These are phyloP conservation scores for Crambe crambe DNA, from an alignment of 37 sponge, comb jelly and placozoan genomes.

Conservation along the genomic window DNA sequence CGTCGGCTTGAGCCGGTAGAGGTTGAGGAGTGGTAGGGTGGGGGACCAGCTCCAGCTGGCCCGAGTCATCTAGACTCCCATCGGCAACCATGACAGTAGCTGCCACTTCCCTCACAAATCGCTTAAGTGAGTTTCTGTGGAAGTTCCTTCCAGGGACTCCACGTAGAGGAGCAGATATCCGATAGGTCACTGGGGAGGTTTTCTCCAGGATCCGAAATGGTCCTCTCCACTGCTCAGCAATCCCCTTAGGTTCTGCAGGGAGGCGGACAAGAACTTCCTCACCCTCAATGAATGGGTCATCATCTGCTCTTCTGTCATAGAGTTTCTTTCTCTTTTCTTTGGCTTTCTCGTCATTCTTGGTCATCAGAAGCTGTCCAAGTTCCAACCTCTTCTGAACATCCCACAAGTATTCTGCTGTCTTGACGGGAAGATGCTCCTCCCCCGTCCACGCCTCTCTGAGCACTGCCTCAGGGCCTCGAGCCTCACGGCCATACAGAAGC, in stretches of 20 bases:
- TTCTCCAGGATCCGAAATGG: not conserved
- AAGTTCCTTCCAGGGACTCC: too few species aligned
- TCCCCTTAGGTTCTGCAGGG: not conserved
- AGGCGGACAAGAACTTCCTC: not conserved
- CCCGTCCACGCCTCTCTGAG: not conserved
- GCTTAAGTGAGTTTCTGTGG: not conserved
- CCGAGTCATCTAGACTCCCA: not conserved
- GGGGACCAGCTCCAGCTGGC: not conserved
- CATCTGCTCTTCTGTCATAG: not conserved
- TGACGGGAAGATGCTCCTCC: not conserved
- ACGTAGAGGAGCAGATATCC: too few species aligned
- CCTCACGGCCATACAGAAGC: not conserved
- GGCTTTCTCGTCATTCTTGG: too few species aligned
- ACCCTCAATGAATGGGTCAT: not conserved
- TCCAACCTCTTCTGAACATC: too few species aligned
- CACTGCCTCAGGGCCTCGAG: not conserved
- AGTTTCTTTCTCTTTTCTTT: not conserved
- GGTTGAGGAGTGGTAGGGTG: too few species aligned
- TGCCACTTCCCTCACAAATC: not conserved
- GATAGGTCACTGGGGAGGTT: not conserved
- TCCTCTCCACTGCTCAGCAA: not conserved
- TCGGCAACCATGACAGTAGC: not conserved
- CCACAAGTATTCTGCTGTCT: not conserved
- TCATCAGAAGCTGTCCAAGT: too few species aligned
- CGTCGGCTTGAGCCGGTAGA: too few species aligned